Base-by-base conservation (phyloP, 2,113 vertebrate species). In the Turnix velox region DNA sequence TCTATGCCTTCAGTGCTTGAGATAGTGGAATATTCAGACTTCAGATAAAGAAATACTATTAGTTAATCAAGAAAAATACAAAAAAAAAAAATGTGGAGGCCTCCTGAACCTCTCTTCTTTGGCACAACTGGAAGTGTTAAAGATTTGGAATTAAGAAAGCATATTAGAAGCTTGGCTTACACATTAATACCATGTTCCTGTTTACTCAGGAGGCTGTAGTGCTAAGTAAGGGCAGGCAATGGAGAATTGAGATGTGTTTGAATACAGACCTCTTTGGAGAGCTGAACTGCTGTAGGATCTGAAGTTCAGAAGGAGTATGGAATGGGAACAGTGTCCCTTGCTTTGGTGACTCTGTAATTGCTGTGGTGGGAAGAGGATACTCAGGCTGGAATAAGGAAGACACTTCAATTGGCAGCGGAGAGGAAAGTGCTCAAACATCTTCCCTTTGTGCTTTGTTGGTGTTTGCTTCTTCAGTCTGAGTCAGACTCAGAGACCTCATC, bases 401-500 rank as follows among this genome's bases (percentile, higher is more conserved):
- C 62, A 9, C 18, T 82, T 92, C 81, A 69, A 16, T 35, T 51
- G 78, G 81, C 95, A 94, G 92, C 87, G 66, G 43, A 51, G 67
- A 84, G 73, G 66, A 62, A 84, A 59, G 84, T 85, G 86, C 89
- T 79, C 33, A 42, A 51, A 69, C 73, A 51, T 86, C 92, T 84
- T 94, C 88, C 90, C 86, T 82, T 94, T 77, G 51, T 0, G 4
- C 59, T 77, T 65, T 45, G 20, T 18, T 67, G 91, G 43, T 46
- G 52, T 62, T 72, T 14, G 31, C 33, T 51, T 91, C 88, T 90
- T 99, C 97, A 99, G 91, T 99, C 98, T 0, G 98, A 99, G 95
- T 99, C 98, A 0, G 98, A 98, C 94, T 99, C 97, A 0, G 98
- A 99, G 84, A 96, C 94, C 12, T 99, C 98, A 57, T 98, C 99